Evolutionary conservation across 2,113 vertebrate species (phyloP).

Genomic region (Hippocampus guttulatus): DNA sequence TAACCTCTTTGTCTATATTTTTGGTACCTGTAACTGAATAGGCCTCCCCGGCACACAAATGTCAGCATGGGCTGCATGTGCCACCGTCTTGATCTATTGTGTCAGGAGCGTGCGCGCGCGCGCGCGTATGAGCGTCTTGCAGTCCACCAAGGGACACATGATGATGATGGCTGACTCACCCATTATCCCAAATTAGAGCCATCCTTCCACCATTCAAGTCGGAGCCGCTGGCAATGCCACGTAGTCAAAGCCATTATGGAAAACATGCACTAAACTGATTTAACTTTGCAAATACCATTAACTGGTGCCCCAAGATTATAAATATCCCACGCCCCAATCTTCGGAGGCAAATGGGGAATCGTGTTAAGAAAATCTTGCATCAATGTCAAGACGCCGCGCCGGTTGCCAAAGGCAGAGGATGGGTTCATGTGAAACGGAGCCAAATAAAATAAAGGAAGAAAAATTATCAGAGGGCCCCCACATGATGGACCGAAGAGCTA

Average conservation of each 20-base stretch:
- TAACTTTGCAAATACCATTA: conserved; percentile 69
- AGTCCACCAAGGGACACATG: conserved; percentile 51
- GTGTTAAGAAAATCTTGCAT: conserved; percentile 59
- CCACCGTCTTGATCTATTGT: conserved; percentile 53
- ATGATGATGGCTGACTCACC: conserved; percentile 66
- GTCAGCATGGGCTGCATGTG: conserved; percentile 46
- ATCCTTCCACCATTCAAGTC: conserved; percentile 63
- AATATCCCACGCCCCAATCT: conserved; percentile 58
- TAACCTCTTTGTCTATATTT: conserved; percentile 54
- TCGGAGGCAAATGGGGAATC: conserved; percentile 32
- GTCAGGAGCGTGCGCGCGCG: conserved; percentile 8
- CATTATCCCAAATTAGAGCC: conserved; percentile 69
- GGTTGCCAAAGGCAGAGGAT: conserved; percentile 42
- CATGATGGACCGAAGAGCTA: background rate
- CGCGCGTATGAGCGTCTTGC: conserved; percentile 6
- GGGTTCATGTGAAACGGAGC: conserved; percentile 37
- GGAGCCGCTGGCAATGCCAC: conserved; percentile 53
- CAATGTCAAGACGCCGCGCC: conserved; percentile 52
- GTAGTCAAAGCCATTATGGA: conserved; percentile 62
- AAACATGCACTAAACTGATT: conserved; percentile 65
- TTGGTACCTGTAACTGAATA: conserved; percentile 33
- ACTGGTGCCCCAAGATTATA: conserved; percentile 63
- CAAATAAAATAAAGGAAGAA: conserved; percentile 32
- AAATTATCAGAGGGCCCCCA: conserved; percentile 27
- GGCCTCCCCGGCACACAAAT: conserved; percentile 36